Conservation (phyloP, 35 echinoderm and acorn worm genomes). For the Nesometra sesokonis region DNA sequence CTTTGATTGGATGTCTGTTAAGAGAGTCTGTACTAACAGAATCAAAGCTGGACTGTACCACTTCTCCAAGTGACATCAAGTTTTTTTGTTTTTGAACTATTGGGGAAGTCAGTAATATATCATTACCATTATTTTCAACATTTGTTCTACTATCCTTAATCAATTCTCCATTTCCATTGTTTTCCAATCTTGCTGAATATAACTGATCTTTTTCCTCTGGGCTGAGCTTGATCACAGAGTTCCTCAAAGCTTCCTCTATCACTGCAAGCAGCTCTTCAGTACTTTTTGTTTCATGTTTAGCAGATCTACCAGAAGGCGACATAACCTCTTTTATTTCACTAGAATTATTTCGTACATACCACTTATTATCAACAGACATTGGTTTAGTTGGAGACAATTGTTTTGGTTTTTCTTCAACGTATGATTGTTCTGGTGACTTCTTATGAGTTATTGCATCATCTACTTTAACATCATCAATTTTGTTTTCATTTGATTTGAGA, state of each 20-base stretch:
- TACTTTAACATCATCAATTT: background rate
- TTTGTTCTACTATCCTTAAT: too few species aligned
- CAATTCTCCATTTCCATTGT: too few species aligned
- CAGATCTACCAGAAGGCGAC: constrained; percentile 1
- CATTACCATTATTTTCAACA: too few species aligned
- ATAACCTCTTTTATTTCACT: background rate
- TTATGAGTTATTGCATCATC: background rate
- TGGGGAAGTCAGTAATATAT: too few species aligned
- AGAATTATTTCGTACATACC: constrained; percentile 4
- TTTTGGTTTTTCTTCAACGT: background rate
- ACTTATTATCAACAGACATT: background rate
- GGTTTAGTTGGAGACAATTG: background rate
- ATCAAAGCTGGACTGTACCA: too few species aligned
- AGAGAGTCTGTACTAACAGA: too few species aligned
- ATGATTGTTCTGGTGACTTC: background rate
- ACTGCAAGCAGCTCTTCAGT: constrained; percentile 63
- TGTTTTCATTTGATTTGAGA: too few species aligned
- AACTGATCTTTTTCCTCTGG: background rate
- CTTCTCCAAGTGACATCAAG: too few species aligned
- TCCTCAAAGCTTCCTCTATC: constrained; percentile 45
- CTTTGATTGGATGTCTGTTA: too few species aligned
- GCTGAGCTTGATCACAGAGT: constrained; percentile 43
- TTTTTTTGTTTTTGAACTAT: too few species aligned
- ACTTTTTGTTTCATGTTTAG: constrained; percentile 30
- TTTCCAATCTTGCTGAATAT: too few species aligned